Base-by-base conservation (phyloP, 2,797 vertebrate genomes). In the Cetoscarus ocellatus region DNA sequence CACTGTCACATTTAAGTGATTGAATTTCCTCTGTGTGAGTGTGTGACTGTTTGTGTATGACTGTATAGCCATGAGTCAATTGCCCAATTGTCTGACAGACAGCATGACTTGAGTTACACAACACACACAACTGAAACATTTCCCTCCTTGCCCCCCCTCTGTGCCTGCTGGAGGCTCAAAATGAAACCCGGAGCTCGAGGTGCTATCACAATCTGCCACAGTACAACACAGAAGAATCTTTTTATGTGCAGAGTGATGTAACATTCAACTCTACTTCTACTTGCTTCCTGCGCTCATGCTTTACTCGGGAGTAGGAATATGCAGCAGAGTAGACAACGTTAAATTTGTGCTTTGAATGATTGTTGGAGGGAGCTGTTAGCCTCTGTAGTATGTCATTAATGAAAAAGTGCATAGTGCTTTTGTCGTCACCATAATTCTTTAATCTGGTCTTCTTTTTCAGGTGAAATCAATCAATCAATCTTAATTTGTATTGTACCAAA, bases 1-100 rank as follows among this genome's bases (percentile, higher is more conserved):
- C 87, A 89, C 51, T 59, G 86, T 92, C 87, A 84, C 88, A 85
- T 92, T 90, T 83, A 89, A 92, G 83, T 84, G 87, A 89, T 85
- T 92, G 70, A 73, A 89, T 90, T 89, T 90, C 88, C 85, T 90
- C 74, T 63, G 51, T 85, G 63, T 51, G 58, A 10, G 58, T 55
- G 55, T 60, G 52, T 45, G 56, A 65, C 40, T 73, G 67, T 75
- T 34, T 51, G 52, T 69, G 55, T 15, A 42, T 43, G 57, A 74
- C 45, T 75, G 48, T 65, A 52, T 49, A 60, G 67, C 45, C 68
- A 67, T 71, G 75, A 86, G 84, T 88, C 86, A 85, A 82, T 77
- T 83, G 85, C 60, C 62, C 86, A 79, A 80, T 65, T 79, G 74
- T 70, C 61, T 73, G 52, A 87, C 77, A 83, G 79, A 67, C 64